Conservation (phyloP, 2,797 vertebrate genomes). For the Psittacula derbiana region DNA sequence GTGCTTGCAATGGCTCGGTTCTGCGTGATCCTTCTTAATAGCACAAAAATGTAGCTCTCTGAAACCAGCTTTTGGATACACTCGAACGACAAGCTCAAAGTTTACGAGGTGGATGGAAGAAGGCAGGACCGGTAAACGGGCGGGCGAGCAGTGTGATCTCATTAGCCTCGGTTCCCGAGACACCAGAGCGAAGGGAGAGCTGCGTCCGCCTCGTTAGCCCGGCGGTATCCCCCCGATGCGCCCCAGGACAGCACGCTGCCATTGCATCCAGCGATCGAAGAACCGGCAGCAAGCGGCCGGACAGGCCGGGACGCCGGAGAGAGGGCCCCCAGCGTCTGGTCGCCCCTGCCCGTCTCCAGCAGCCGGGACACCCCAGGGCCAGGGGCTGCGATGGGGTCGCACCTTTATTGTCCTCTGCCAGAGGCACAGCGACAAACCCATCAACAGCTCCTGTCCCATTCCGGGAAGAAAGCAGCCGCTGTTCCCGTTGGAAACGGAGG, state of each 20-base stretch:
- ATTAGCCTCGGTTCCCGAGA: fast-evolving
- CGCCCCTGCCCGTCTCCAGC: too few relatives aligned
- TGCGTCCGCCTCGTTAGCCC: fast-evolving
- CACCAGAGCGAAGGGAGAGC: fast-evolving
- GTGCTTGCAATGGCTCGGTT: fast-evolving
- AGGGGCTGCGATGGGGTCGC: too few relatives aligned
- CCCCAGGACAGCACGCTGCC: fast-evolving
- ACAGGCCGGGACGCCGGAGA: fast-evolving
- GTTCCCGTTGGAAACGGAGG: neutral
- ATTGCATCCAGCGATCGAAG: fast-evolving
- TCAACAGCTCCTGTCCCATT: fast-evolving
- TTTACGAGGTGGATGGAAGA: fast-evolving
- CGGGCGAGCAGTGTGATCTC: fast-evolving
- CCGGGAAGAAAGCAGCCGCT: neutral
- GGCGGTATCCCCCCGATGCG: fast-evolving
- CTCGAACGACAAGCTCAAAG: fast-evolving
- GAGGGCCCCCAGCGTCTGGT: fast-evolving
- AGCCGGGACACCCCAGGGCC: too few relatives aligned
- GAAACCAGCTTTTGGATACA: neutral
- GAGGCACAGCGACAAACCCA: neutral
- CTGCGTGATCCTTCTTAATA: fast-evolving
- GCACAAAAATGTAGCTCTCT: fast-evolving
- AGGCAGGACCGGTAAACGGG: fast-evolving
- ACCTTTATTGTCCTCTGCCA: neutral
- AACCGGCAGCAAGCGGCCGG: fast-evolving